Base-by-base conservation (phyloP, 2,113 vertebrate species). In the Campylomormyrus numenius region DNA sequence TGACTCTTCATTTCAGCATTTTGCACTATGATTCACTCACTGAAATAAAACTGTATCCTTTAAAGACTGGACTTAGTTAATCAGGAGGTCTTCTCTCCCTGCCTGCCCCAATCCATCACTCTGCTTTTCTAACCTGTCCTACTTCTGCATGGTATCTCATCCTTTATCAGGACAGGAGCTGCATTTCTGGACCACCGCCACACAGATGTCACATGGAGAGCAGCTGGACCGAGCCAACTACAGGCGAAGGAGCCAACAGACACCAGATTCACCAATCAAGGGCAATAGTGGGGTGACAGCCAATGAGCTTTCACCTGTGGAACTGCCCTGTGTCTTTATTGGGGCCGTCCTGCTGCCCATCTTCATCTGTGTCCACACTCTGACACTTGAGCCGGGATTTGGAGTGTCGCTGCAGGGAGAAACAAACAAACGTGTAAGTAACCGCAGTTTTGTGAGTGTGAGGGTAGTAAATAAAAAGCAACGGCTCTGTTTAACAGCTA, bases 361-460 rank as follows among this genome's bases (percentile, higher is more conserved):
- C 98, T 5, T 98, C 98, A 0, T 98, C 98, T 0, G 97, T 97
- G 0, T 98, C 98, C 42, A 95, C 92, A 11, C 95, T 96, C 3
- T 96, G 97, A 77, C 96, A 96, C 89, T 96, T 96, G 93, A 97
- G 94, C 62, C 95, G 96, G 88, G 97, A 96, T 94, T 97, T 99
- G 49, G 96, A 95, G 88, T 96, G 95, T 93, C 95, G 98, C 98
- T 99, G 96, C 91, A 91, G 50, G 93, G 91, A 88, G 88, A 93
- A 93, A 90, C 58, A 91, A 10, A 92, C 19, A 49, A 70, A 87
- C 85, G 10, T 11, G 21, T n/a, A 80, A 42, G 42, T n/a, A 1
- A 85, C 45, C 2, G 21, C 83, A 24, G 45, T 3, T 46, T 80
- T 42, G 74, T 1, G 45, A 21, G 27, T 42, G 70, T 7, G 17